These are phyloP conservation scores for Eudorcas thomsonii DNA, from an alignment of 2,113 vertebrate genomes.

Conservation along the genomic window DNA sequence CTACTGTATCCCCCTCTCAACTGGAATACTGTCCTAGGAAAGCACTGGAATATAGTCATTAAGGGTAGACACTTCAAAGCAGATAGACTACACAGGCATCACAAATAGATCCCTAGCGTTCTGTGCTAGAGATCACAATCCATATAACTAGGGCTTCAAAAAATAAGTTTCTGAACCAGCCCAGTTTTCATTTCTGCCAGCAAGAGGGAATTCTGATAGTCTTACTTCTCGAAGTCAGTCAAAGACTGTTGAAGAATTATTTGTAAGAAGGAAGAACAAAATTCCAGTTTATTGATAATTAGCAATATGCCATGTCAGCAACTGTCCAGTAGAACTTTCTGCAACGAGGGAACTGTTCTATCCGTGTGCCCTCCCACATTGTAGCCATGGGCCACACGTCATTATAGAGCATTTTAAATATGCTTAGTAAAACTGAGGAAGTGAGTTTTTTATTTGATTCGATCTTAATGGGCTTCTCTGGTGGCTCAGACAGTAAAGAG, in stretches of 20 bases:
- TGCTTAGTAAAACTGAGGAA: background rate
- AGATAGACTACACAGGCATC: background rate
- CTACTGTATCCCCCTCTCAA: background rate
- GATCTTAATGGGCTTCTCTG: background rate
- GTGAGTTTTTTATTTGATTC: background rate
- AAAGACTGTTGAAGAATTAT: background rate
- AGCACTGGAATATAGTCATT: background rate
- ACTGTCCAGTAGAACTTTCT: background rate
- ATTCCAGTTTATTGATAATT: background rate
- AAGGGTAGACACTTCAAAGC: background rate
- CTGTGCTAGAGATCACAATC: background rate
- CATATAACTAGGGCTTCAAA: fast-evolving
- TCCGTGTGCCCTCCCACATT: fast-evolving
- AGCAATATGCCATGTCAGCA: background rate
- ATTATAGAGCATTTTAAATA: background rate
- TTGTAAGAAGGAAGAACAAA: background rate
- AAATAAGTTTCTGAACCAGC: background rate
- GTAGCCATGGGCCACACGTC: background rate
- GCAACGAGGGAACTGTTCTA: fast-evolving
- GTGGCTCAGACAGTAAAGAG: background rate
- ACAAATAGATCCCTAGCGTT: background rate
- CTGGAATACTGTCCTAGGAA: background rate
- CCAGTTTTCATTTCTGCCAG: background rate
- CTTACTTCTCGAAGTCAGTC: fast-evolving
- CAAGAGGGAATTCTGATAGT: background rate